Percentiles rank a stretch among this genome's conserved stretches.
These are phyloP conservation scores for Rapana venosa DNA, from an alignment of 2,888 invertebrate species.

Conservation along the genomic window DNA sequence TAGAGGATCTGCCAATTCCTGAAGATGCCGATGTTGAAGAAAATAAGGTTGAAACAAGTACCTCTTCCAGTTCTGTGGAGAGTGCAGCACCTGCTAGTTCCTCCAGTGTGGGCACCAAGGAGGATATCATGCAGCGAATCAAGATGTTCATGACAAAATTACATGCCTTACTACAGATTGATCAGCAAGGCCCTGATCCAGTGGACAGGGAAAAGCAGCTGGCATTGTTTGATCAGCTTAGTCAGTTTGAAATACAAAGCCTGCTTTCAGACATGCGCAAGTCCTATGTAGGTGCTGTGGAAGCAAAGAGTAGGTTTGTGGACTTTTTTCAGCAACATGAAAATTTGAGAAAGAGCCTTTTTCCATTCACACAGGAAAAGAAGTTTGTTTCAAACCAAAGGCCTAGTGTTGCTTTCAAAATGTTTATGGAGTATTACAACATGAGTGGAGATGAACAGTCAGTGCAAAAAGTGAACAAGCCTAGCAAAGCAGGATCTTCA, in stretches of 20 bases:
- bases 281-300: background rate
- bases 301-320: slow-evolving; percentile 13
- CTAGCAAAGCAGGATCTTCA: background rate
- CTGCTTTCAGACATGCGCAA: slow-evolving; percentile 23
- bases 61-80: background rate
- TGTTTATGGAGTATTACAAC: slow-evolving; percentile 18
- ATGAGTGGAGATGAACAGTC: background rate
- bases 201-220: slow-evolving; percentile 26
- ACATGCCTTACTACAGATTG: background rate
- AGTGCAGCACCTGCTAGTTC: background rate
- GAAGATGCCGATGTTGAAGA: background rate
- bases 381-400: background rate
- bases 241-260: slow-evolving; percentile 30
- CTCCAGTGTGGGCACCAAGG: background rate
- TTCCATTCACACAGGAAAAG: background rate
- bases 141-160: slow-evolving; percentile 3
- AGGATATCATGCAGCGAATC: background rate
- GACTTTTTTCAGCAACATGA: slow-evolving; percentile 23
- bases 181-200: background rate
- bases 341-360: slow-evolving; percentile 19
- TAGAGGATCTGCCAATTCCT: slow-evolving; percentile 14
- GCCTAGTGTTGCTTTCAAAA: background rate
- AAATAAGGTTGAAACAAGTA: too few relatives aligned
- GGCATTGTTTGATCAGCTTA: slow-evolving; percentile 10
- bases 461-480: background rate